Percentiles rank a stretch among this genome's conserved stretches.
phyloP scores from a whole-genome alignment of 1,140 invertebrate genomes.

The Calycopis cecrops region DNA sequence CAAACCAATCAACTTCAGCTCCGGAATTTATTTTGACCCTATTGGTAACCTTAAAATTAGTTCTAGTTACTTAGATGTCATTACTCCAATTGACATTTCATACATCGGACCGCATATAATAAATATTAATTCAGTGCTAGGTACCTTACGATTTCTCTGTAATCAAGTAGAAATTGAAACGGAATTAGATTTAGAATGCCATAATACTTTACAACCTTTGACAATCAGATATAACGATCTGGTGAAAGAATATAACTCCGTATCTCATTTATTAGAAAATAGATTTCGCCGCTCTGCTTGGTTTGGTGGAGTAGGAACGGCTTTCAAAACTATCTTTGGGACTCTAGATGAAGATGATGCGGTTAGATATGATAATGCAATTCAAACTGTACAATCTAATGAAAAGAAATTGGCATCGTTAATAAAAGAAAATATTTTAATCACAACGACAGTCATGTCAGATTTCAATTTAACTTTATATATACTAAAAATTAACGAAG shows the following conservation, averaged over 20 bases:
- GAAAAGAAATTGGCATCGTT: constrained; percentile 21
- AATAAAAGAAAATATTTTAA: constrained; percentile 25
- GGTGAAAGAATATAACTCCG: constrained; percentile 19
- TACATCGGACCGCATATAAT: constrained; percentile 22
- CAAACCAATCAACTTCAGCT: constrained; percentile 1
- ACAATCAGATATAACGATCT: constrained; percentile 16
- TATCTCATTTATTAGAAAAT: constrained; percentile 22
- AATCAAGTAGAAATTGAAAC: constrained; percentile 17
- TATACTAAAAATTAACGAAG: constrained; percentile 24
- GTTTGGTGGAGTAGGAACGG: no score
- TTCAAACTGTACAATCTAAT: constrained; percentile 22
- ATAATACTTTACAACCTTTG: constrained; percentile 23
- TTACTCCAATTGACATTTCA: background rate
- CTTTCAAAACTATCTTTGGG: no score
- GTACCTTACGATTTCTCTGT: constrained; percentile 19
- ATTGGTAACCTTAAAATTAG: constrained; percentile 4
- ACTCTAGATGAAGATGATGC: background rate
- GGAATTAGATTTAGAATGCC: constrained; percentile 13
- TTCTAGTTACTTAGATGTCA: background rate
- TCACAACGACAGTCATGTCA: constrained; percentile 19
- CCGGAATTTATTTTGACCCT: background rate
- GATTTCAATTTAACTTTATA: constrained; percentile 21
- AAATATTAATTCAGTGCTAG: constrained; percentile 23
- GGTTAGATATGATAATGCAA: constrained; percentile 25
- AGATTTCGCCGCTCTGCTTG: no score